Percentiles rank a stretch among this genome's conserved stretches.
Conservation (phyloP, 2,797 vertebrate genomes). For the Emydoidea blandingii region DNA sequence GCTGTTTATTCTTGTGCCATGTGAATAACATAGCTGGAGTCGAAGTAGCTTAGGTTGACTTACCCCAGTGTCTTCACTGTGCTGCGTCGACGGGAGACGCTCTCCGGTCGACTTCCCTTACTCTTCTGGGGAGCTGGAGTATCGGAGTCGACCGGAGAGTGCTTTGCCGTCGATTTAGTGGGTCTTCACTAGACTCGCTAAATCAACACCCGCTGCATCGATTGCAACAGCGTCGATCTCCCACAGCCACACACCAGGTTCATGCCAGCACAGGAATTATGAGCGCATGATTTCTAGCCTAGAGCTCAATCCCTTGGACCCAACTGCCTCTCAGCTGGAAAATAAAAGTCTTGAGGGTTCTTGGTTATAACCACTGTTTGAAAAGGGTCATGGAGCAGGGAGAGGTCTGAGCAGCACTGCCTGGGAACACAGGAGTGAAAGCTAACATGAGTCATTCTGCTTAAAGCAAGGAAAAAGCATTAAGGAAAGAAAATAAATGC, state of each 20-base stretch:
- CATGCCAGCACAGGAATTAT: background rate
- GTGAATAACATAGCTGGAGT: too few relatives aligned
- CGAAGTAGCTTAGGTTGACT: too few relatives aligned
- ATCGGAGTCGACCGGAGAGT: too few relatives aligned
- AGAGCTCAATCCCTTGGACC: background rate
- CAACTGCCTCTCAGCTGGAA: background rate
- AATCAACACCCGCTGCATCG: too few relatives aligned
- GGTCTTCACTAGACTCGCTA: too few relatives aligned
- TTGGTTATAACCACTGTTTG: background rate
- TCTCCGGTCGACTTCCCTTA: too few relatives aligned
- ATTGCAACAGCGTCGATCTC: too few relatives aligned
- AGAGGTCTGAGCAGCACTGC: background rate
- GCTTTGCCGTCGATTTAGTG: too few relatives aligned
- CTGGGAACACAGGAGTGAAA: constrained; percentile 19
- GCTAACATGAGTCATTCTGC: background rate
- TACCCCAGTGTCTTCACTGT: too few relatives aligned
- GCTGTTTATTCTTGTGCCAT: too few relatives aligned
- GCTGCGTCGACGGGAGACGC: too few relatives aligned
- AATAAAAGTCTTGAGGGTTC: background rate
- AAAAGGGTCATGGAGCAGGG: constrained; percentile 5
- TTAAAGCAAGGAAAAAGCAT: constrained; percentile 9
- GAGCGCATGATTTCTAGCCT: background rate
- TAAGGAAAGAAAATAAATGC: background rate
- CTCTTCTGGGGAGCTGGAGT: too few relatives aligned
- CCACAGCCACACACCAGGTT: background rate